These are phyloP conservation scores for Xyrichtys novacula DNA, from an alignment of 2,797 vertebrate species.

Conservation along the genomic window DNA sequence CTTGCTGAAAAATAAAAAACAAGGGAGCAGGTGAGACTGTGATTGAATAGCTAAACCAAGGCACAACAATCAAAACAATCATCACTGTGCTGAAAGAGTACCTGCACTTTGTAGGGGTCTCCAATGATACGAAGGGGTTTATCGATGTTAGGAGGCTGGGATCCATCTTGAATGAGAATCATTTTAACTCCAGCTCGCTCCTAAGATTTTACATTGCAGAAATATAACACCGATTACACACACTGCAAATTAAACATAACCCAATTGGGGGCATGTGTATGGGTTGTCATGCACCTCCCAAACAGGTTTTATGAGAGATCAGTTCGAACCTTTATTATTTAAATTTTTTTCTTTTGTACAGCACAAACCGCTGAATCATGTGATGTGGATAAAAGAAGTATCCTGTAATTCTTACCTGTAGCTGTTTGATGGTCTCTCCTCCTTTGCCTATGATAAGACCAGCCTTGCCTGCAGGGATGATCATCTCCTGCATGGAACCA, in stretches of 20 bases:
- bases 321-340: background rate
- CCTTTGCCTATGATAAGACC: constrained; percentile 96
- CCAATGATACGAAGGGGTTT: constrained; percentile 96
- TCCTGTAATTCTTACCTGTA: constrained; percentile 85
- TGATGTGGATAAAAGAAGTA: background rate
- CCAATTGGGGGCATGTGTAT: background rate
- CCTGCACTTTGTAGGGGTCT: constrained; percentile 97
- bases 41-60: fast-evolving
- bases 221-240: background rate
- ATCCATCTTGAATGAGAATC: constrained; percentile 96
- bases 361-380: background rate
- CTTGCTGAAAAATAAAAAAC: constrained; percentile 86
- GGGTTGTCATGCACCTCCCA: background rate
- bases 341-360: background rate
- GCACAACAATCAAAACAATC: background rate
- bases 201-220: constrained; percentile 67
- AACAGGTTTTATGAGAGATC: background rate
- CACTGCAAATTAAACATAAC: background rate
- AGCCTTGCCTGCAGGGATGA: constrained; percentile 89
- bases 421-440: constrained; percentile 95
- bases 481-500: constrained; percentile 94
- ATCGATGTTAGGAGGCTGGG: constrained; percentile 94
- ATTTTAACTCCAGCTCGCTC: constrained; percentile 96
- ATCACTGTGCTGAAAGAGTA: constrained; percentile 44
- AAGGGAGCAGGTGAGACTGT: background rate